These are phyloP conservation scores for Netta rufina DNA, from an alignment of 2,797 vertebrate species.

Conservation along the genomic window DNA sequence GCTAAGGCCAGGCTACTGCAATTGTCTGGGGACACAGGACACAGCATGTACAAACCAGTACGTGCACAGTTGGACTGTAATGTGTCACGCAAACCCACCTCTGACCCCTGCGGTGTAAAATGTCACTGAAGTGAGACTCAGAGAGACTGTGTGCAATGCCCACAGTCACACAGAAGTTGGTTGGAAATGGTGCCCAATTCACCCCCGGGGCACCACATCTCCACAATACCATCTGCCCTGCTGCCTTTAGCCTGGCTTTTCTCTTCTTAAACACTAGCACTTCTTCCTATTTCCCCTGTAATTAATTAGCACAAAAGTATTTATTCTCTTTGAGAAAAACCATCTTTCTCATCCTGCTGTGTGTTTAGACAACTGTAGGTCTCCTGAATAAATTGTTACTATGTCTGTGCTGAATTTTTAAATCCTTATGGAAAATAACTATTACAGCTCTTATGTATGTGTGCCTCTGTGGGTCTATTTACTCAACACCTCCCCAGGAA, in stretches of 20 bases:
- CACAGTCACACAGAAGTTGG: rapidly evolving
- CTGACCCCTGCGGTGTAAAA: background rate
- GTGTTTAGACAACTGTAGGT: background rate
- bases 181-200: background rate
- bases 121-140: background rate
- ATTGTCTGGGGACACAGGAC: background rate
- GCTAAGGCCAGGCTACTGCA: background rate
- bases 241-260: background rate
- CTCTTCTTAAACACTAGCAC: background rate
- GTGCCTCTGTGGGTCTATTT: background rate
- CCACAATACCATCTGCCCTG: background rate
- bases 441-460: background rate
- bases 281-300: background rate
- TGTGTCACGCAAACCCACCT: too few relatives aligned
- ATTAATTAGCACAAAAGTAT: background rate
- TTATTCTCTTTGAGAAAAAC: background rate
- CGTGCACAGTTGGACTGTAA: background rate
- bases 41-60: background rate
- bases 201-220: background rate
- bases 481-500: background rate
- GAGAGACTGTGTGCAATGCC: background rate
- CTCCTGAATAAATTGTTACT: background rate
- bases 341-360: background rate
- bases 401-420: background rate
- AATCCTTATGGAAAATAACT: background rate